Evolutionary conservation across 2,888 invertebrate species (phyloP).

Genomic region (Gryllus longicercus): DNA sequence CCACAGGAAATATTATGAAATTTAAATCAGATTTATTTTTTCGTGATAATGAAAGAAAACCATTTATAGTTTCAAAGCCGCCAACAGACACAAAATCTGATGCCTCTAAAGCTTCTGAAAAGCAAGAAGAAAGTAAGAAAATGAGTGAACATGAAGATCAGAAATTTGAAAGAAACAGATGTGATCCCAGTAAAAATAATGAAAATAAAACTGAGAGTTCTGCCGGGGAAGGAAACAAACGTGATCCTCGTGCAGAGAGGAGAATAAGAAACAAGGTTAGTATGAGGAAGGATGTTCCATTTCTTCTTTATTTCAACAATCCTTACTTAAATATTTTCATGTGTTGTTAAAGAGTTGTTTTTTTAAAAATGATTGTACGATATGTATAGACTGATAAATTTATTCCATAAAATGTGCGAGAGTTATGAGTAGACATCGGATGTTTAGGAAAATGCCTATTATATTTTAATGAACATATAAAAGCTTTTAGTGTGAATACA

Average conservation of each 20-base stretch:
- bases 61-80: background rate
- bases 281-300: background rate
- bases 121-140: constrained; percentile 41
- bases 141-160: constrained; percentile 54
- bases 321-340: no score
- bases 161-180: constrained; percentile 49
- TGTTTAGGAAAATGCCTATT: no score
- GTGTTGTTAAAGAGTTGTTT: no score
- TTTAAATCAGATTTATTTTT: background rate
- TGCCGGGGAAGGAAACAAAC: background rate
- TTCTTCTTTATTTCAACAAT: no score
- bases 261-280: constrained; percentile 64
- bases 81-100: background rate
- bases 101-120: background rate
- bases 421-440: no score
- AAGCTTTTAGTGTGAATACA: no score
- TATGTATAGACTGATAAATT: no score
- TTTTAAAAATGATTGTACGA: no score
- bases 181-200: background rate
- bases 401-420: no score
- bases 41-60: background rate
- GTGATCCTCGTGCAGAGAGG: constrained; percentile 58
- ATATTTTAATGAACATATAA: no score
- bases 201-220: background rate
- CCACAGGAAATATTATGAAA: background rate